Conservation (phyloP, 2,113 vertebrate genomes). For the Ictidomys tridecemlineatus region DNA sequence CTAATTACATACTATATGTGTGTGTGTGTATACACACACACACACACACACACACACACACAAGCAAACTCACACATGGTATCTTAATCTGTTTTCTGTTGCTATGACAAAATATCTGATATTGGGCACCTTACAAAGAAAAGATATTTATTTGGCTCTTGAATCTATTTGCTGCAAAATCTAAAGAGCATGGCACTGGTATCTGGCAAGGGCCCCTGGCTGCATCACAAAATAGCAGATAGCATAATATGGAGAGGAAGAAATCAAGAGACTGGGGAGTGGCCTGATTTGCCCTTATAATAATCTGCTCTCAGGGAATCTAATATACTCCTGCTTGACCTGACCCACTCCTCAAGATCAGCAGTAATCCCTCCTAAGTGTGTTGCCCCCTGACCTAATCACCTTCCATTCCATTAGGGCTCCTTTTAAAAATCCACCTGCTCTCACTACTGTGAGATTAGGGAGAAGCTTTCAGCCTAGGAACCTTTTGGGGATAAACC, state of each 20-base stretch:
- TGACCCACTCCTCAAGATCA: not conserved
- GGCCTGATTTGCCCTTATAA: not conserved
- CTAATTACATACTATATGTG: not conserved
- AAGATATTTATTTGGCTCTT: not conserved
- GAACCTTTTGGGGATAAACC: not conserved
- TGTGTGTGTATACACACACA: not conserved
- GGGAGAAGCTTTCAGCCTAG: not conserved
- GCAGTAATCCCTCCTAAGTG: not conserved
- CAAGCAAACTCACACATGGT: not conserved
- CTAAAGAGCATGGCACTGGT: not conserved
- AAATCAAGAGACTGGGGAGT: not conserved
- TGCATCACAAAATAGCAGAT: not conserved
- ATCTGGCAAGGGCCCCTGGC: not conserved
- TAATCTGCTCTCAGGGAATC: not conserved
- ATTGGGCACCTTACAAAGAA: not conserved
- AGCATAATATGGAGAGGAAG: too few relatives aligned
- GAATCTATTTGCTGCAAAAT: not conserved
- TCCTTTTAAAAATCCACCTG: not conserved
- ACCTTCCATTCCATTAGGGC: not conserved
- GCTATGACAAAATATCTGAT: not conserved
- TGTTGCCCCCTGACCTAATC: too few relatives aligned
- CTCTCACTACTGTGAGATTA: not conserved
- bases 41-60: not conserved
- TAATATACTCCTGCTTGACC: not conserved
- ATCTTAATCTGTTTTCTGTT: not conserved